These are phyloP conservation scores for Embiotoca jacksoni DNA, from an alignment of 2,113 vertebrate species.

Conservation along the genomic window DNA sequence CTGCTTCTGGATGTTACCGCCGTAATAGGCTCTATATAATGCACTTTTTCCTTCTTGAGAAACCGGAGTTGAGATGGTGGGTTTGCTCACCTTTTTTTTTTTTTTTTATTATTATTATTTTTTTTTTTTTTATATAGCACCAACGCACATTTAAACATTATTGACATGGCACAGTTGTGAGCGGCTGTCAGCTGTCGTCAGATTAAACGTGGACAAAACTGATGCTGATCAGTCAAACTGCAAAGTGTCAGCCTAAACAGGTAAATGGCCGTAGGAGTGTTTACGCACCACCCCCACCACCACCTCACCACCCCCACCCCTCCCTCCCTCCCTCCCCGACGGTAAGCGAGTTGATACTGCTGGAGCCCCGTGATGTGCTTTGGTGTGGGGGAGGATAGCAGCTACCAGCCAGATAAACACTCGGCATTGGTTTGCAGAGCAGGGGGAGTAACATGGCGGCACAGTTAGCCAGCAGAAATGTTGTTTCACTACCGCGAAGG, in stretches of 20 bases:
- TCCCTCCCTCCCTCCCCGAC: constrained; percentile 22
- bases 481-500: constrained; percentile 86
- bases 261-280: constrained; percentile 53
- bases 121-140: not conserved
- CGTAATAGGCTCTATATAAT: not conserved
- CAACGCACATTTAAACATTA: constrained; percentile 9
- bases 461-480: constrained; percentile 84
- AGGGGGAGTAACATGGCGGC: constrained; percentile 86
- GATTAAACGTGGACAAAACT: constrained; percentile 14
- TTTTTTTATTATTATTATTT: not conserved
- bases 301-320: not conserved
- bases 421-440: constrained; percentile 83
- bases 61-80: not conserved
- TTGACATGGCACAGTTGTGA: constrained; percentile 22
- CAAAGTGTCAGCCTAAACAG: constrained; percentile 33
- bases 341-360: constrained; percentile 57
- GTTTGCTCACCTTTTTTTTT: constrained; percentile 1
- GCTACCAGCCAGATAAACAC: constrained; percentile 86
- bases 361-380: constrained; percentile 78
- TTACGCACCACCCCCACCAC: constrained; percentile 12
- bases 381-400: constrained; percentile 83
- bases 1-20: no score
- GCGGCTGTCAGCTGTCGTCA: not conserved
- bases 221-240: constrained; percentile 5
- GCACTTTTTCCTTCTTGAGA: not conserved